Evolutionary conservation across 2,113 vertebrate genomes (phyloP).

Genomic region (Archocentrus centrarchus): DNA sequence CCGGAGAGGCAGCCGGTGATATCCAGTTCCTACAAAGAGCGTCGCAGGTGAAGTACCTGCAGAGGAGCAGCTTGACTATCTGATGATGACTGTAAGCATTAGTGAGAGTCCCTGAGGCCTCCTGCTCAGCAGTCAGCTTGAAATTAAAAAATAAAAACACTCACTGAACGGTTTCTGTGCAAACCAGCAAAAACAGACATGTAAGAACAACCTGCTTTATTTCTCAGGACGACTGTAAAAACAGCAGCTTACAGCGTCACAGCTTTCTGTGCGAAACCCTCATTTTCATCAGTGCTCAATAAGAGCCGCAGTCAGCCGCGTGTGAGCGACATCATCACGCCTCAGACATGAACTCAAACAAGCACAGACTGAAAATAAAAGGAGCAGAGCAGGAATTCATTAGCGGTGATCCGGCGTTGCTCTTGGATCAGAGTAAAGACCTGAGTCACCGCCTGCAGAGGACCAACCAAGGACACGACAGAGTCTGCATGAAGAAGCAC

Average conservation of each 20-base stretch:
- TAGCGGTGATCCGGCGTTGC: background rate
- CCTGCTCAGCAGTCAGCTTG: background rate
- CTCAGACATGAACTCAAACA: no score
- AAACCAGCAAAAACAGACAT: background rate
- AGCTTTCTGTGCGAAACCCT: background rate
- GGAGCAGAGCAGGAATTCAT: no score
- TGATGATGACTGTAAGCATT: no score
- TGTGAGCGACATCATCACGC: background rate
- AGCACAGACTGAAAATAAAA: no score
- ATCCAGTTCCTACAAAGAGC: no score
- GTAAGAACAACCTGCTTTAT: background rate
- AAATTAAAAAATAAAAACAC: no score
- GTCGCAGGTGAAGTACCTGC: no score
- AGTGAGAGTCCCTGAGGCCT: background rate
- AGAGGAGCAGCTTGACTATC: no score
- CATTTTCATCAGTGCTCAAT: background rate
- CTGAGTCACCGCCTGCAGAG: constrained; percentile 9
- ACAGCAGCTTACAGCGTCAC: background rate
- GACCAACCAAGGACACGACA: constrained; percentile 6
- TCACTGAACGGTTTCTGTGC: no score
- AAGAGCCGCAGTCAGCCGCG: background rate
- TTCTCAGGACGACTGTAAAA: no score
- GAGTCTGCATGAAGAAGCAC: constrained; percentile 2
- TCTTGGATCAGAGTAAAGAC: background rate
- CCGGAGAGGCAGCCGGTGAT: background rate